A percentile compares a stretch with the other conserved stretches of the same genome.
Conservation (phyloP, 2,113 vertebrate genomes). For the Helogale parvula region DNA sequence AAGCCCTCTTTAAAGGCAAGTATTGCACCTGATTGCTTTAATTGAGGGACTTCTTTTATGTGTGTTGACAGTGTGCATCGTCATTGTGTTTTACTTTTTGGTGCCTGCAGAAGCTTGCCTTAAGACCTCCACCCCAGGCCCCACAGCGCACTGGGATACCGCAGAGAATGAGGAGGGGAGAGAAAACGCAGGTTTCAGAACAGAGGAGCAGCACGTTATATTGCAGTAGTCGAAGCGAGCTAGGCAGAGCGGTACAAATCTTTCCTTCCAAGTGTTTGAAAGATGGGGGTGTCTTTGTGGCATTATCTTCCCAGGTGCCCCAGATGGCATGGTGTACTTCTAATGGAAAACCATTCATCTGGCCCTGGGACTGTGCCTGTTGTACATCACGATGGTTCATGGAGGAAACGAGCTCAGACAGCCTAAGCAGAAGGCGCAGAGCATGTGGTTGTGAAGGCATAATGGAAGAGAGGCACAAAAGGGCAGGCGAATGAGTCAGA, state of each 20-base stretch:
- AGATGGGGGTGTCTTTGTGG: constrained; percentile 67
- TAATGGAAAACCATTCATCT: constrained; percentile 79
- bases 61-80: constrained; percentile 43
- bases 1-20: neutral
- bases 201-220: neutral
- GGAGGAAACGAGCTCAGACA: constrained; percentile 69
- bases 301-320: constrained; percentile 74
- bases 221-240: constrained; percentile 66
- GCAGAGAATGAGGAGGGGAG: neutral
- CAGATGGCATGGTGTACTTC: constrained; percentile 75
- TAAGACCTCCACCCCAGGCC: constrained; percentile 14
- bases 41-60: constrained; percentile 59
- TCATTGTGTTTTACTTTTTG: constrained; percentile 34
- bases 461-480: constrained; percentile 57
- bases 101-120: constrained; percentile 39
- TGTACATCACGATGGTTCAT: constrained; percentile 76
- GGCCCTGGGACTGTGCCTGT: constrained; percentile 64
- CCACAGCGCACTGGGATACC: neutral
- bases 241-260: constrained; percentile 73
- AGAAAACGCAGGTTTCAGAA: constrained; percentile 19
- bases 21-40: constrained; percentile 67
- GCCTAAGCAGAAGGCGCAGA: constrained; percentile 66
- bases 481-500: constrained; percentile 53
- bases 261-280: constrained; percentile 71
- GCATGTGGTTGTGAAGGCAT: constrained; percentile 59